Percentiles rank a stretch among this genome's conserved stretches.
phyloP scores from a whole-genome alignment of 1,140 invertebrate genomes.

The Chrysoperla carnea region DNA sequence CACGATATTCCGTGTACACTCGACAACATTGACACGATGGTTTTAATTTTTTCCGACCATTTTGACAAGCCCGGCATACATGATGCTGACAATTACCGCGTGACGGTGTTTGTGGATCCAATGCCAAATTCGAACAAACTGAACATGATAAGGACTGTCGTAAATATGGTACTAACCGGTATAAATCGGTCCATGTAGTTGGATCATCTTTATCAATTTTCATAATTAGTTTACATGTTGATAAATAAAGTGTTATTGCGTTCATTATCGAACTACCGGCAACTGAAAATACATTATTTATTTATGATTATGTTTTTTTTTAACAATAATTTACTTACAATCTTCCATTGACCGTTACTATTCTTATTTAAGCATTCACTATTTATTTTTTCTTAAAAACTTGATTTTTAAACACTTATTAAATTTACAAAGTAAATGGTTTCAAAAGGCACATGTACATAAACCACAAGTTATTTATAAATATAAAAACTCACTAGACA shows the following conservation, averaged over 20 bases:
- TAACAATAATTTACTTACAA: no score
- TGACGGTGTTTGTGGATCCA: slow-evolving; percentile 64
- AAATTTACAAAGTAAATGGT: no score
- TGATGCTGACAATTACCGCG: slow-evolving; percentile 74
- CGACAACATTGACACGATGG: slow-evolving; percentile 73
- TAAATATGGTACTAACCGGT: slow-evolving; percentile 63
- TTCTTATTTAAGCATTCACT: no score
- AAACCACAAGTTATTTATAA: no score
- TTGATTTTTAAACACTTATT: no score
- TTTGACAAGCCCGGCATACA: slow-evolving; percentile 63
- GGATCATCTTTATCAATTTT: slow-evolving; percentile 48
- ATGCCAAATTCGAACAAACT: slow-evolving; percentile 68
- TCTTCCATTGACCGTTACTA: no score
- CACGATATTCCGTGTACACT: slow-evolving; percentile 62
- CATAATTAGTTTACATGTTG: slow-evolving; percentile 62
- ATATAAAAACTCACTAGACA: neutral
- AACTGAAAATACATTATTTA: no score
- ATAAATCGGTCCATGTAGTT: slow-evolving; percentile 60
- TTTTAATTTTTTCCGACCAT: slow-evolving; percentile 67
- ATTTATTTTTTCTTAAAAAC: no score
- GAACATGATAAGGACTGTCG: slow-evolving; percentile 74
- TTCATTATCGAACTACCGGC: slow-evolving; percentile 39
- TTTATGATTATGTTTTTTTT: no score
- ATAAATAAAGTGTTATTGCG: slow-evolving; percentile 67
- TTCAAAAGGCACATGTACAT: no score